A percentile compares a stretch with the other conserved stretches of the same genome.
Evolutionary conservation across 1,140 invertebrate genomes (phyloP).

Genomic region (Pogonus chalceus): DNA sequence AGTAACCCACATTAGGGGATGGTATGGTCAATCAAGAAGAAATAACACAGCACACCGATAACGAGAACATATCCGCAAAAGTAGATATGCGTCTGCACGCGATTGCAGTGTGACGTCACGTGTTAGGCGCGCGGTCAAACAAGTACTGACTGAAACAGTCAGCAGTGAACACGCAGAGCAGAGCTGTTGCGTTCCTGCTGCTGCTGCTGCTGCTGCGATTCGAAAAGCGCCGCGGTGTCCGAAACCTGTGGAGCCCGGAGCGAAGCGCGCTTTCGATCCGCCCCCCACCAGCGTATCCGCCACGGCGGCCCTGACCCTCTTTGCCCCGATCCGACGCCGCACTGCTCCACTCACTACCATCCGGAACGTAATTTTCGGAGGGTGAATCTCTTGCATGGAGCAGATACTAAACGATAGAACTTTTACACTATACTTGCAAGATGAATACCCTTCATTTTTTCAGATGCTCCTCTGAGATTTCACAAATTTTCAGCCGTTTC

Average conservation of each 20-base stretch:
- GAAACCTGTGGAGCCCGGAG: constrained; percentile 2
- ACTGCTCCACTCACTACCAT: background rate
- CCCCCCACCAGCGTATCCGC: background rate
- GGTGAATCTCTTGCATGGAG: no score
- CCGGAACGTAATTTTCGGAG: no score
- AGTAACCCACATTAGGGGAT: background rate
- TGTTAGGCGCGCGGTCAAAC: background rate
- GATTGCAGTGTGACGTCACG: background rate
- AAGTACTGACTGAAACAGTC: background rate
- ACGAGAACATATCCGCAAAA: background rate
- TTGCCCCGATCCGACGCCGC: background rate
- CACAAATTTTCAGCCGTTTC: no score
- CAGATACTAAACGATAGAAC: no score
- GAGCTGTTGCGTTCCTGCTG: no score
- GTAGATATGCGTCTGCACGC: background rate
- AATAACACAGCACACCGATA: background rate
- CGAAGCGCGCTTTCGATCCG: background rate
- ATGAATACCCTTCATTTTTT: no score
- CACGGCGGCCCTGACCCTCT: background rate
- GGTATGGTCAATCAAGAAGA: background rate
- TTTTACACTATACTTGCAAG: no score
- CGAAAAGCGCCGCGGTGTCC: no score
- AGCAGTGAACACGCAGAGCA: no score
- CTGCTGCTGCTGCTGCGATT: background rate
- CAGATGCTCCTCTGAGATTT: no score